Evolutionary conservation across 2,113 vertebrate genomes (phyloP).

Genomic region (Pseudolaguvia tuberculata): DNA sequence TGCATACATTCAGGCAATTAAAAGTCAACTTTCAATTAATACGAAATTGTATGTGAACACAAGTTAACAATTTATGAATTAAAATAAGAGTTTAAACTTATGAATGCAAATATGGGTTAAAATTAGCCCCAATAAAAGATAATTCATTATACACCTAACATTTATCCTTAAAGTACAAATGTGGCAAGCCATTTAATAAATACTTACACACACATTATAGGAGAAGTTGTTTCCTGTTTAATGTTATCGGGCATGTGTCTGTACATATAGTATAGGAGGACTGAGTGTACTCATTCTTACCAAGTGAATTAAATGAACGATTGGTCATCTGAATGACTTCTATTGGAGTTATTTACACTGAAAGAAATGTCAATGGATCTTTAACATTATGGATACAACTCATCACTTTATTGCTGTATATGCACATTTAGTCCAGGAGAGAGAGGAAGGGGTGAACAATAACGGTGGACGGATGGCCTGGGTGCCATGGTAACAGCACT

Average conservation of each 20-base stretch:
- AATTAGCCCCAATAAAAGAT: conserved; percentile 12
- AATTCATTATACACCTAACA: not conserved
- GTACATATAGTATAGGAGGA: conserved; percentile 27
- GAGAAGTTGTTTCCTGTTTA: conserved; percentile 19
- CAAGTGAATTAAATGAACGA: conserved; percentile 8
- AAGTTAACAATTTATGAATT: conserved; percentile 11
- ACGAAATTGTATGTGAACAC: conserved; percentile 11
- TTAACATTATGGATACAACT: conserved; percentile 42
- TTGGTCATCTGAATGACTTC: conserved; percentile 9
- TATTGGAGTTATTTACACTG: conserved; percentile 8
- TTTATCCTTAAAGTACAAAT: not conserved
- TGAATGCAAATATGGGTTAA: conserved; percentile 5
- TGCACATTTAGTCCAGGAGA: conserved; percentile 37
- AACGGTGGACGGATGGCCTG: conserved; percentile 24
- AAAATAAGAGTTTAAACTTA: conserved; percentile 19
- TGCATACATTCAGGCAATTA: not conserved
- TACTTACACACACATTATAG: conserved; percentile 25
- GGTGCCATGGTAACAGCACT: conserved; percentile 19
- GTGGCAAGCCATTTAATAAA: conserved; percentile 34
- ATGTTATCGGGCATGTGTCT: conserved; percentile 26
- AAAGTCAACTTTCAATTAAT: too few species aligned
- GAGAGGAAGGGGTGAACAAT: conserved; percentile 5
- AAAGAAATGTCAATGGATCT: conserved; percentile 27
- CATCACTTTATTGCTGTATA: conserved; percentile 42
- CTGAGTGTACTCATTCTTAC: conserved; percentile 16